Percentiles rank a stretch among this genome's conserved stretches.
Evolutionary conservation across 2,888 invertebrate genomes (phyloP).

Genomic region (Willowsia nigromaculata): DNA sequence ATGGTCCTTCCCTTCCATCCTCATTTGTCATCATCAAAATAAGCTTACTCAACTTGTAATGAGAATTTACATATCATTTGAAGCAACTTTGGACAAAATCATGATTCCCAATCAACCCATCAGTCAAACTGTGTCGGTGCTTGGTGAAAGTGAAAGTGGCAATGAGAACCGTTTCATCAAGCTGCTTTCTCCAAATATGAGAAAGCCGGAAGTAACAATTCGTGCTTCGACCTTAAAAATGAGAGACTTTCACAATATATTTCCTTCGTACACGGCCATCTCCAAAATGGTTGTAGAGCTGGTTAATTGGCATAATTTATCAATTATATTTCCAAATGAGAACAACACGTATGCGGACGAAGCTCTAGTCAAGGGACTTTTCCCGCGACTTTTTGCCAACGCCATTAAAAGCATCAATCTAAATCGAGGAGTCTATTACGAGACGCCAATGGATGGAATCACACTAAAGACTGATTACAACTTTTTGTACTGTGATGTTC

Average conservation of each 20-base stretch:
- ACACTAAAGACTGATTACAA: conserved; percentile 10
- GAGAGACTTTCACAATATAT: conserved; percentile 33
- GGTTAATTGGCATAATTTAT: conserved; percentile 3
- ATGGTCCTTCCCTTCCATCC: conserved; percentile 6
- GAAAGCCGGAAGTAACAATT: not conserved
- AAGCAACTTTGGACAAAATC: not conserved
- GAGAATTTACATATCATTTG: conserved; percentile 48
- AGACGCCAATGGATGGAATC: not conserved
- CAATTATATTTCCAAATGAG: conserved; percentile 16
- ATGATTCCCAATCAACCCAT: conserved; percentile 36
- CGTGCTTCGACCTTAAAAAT: not conserved
- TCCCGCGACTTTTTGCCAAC: conserved; percentile 31
- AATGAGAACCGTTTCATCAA: conserved; percentile 26
- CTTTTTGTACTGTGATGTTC: conserved; percentile 47
- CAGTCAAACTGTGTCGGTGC: not conserved
- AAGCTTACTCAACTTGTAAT: not conserved
- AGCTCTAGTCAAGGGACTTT: not conserved
- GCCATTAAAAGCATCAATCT: not conserved
- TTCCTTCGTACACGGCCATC: not conserved
- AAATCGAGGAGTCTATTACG: conserved; percentile 25
- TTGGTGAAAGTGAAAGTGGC: not conserved
- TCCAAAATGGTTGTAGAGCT: conserved; percentile 21
- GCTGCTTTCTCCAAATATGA: conserved; percentile 24
- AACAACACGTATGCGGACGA: conserved; percentile 3
- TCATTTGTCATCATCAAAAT: not conserved